A percentile compares a stretch with the other conserved stretches of the same genome.
Evolutionary conservation across 1,140 invertebrate species (phyloP).

Genomic region (Heterodera carotae): DNA sequence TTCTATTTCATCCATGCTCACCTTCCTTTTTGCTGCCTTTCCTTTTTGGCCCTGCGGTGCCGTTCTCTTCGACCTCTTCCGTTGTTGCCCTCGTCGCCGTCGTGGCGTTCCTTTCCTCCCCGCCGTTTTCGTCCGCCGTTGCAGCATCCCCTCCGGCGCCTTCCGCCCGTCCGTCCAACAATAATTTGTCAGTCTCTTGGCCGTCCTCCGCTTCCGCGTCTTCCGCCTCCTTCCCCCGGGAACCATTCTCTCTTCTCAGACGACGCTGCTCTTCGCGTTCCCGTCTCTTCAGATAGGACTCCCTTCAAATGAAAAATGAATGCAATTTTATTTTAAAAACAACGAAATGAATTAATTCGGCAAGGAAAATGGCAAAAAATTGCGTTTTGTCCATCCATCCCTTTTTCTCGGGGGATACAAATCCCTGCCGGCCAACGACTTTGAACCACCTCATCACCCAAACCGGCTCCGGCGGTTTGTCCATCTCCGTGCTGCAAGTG

Average conservation of each 20-base stretch:
- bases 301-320: conserved; percentile 42
- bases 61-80: conserved; percentile 5
- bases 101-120: conserved; percentile 34
- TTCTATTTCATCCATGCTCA: conserved; percentile 31
- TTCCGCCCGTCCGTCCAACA: conserved; percentile 20
- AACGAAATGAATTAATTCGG: too few species aligned
- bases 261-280: conserved; percentile 57
- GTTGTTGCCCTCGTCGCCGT: conserved; percentile 35
- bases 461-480: conserved; percentile 49
- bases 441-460: conserved; percentile 58
- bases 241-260: neutral
- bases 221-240: conserved; percentile 4
- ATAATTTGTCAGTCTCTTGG: conserved; percentile 47
- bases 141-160: neutral
- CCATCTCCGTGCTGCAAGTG: conserved; percentile 9
- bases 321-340: too few species aligned
- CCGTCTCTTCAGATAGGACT: conserved; percentile 59
- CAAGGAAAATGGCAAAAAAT: too few species aligned
- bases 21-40: conserved; percentile 62
- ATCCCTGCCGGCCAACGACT: neutral
- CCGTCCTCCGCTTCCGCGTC: conserved; percentile 31
- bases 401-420: neutral
- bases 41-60: conserved; percentile 19
- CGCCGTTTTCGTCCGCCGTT: conserved; percentile 33
- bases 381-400: neutral